A percentile compares a stretch with the other conserved stretches of the same genome.
Evolutionary conservation across 2,888 invertebrate genomes (phyloP).

Genomic region (Aphrophora alni): DNA sequence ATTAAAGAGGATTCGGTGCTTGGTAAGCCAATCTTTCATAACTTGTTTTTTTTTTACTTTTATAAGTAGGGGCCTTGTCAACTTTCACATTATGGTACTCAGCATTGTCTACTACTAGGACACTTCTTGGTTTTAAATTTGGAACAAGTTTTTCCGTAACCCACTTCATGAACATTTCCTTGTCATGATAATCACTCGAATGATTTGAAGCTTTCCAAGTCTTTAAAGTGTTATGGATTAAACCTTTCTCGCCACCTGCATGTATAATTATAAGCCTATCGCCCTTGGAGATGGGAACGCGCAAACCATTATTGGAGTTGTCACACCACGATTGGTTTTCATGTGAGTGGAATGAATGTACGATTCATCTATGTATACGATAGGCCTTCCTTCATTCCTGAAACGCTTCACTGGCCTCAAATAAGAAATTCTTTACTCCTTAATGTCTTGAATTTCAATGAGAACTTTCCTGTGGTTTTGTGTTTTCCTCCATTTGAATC

Average conservation of each 20-base stretch:
- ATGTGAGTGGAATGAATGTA: not conserved
- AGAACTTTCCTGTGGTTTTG: not conserved
- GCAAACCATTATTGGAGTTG: no score
- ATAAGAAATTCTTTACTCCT: no score
- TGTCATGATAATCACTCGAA: slow-evolving; percentile 8
- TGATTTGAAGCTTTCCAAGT: slow-evolving; percentile 7
- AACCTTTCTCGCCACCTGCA: not conserved
- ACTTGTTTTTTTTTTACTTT: slow-evolving; percentile 21
- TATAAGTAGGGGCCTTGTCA: slow-evolving; percentile 9
- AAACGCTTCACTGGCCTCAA: not conserved
- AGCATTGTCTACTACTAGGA: slow-evolving; percentile 1
- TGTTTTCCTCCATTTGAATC: slow-evolving; percentile 2
- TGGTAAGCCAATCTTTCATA: slow-evolving; percentile 2
- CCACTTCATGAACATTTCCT: slow-evolving; percentile 2
- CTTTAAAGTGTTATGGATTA: not conserved
- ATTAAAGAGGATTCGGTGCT: not conserved
- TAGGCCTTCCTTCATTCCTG: not conserved
- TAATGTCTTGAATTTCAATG: not conserved
- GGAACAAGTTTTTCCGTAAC: not conserved
- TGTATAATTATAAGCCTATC: not conserved
- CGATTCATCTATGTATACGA: slow-evolving; percentile 11
- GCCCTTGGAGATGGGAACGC: slow-evolving; percentile 3
- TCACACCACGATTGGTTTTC: not conserved
- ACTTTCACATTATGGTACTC: not conserved
- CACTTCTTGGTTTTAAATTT: slow-evolving; percentile 4